phyloP scores from a whole-genome alignment of 2,888 invertebrate species.

The Labia minor region DNA sequence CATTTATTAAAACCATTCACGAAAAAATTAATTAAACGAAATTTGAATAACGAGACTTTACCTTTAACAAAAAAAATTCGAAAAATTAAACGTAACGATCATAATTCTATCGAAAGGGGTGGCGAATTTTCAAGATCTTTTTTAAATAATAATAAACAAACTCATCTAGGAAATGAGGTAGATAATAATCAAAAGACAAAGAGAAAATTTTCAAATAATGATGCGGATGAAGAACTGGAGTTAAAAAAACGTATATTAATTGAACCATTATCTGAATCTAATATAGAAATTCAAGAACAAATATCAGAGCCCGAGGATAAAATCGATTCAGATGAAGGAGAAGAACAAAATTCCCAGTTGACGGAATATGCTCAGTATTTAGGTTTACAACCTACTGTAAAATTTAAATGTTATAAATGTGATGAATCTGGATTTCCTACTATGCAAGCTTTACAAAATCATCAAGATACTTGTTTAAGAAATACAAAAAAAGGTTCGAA shows the following conservation, averaged over 20 bases:
- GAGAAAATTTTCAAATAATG: not conserved
- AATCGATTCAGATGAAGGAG: conserved; percentile 9
- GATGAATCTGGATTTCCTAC: conserved; percentile 55
- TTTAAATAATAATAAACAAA: not conserved
- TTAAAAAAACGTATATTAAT: conserved; percentile 22
- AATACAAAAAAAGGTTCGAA: conserved; percentile 29
- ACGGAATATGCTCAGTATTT: conserved; percentile 60
- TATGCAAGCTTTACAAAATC: conserved; percentile 54
- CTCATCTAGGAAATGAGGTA: not conserved
- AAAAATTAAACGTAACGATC: not conserved
- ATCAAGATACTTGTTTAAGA: conserved; percentile 50
- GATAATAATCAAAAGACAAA: not conserved
- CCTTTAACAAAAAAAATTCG: conserved; percentile 4
- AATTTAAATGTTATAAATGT: conserved; percentile 65
- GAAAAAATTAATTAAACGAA: not conserved
- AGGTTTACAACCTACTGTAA: conserved; percentile 58
- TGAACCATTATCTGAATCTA: conserved; percentile 16
- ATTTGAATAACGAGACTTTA: not conserved
- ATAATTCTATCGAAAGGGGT: not conserved
- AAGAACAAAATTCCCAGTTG: conserved; percentile 21
- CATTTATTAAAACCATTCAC: not conserved
- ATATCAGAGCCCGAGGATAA: not conserved
- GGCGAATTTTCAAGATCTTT: not conserved
- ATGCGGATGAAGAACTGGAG: not conserved
- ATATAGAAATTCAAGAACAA: not conserved